Evolutionary conservation across 1,140 invertebrate genomes (phyloP), one percentile per base, ranked within the genome.

Genomic region (Ceratosolen fusciceps): DNA sequence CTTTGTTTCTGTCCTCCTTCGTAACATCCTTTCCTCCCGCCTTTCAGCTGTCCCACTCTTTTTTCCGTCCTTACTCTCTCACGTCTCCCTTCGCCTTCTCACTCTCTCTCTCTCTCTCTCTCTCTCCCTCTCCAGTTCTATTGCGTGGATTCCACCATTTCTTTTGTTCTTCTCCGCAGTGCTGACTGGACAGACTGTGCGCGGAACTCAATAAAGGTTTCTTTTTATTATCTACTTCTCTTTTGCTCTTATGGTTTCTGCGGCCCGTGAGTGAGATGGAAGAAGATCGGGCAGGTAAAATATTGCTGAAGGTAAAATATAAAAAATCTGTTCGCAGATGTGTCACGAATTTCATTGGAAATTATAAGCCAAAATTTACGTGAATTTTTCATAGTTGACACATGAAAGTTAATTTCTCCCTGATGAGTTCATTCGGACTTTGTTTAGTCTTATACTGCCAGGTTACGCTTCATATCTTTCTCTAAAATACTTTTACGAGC

Each of bases 191-290:
- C 52, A 77, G 76, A 68, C 67, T 70, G 31, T 24, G 37, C 56
- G 68, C 73, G 54, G 58, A 67, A 75, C 73, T 75, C 73, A 80
- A 80, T 79, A 74, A 79, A 79, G 78, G 78, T 74, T 79, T 79
- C 62, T 78, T 74, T 74, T n/a, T 4, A 26, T 29, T 37, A 34
- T 52, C 56, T 75, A n/a, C 34, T 16, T 43, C 43, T 52, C 47
- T 52, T 47, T 68, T n/a, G 39, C 24, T 71, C 26, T 39, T 54
- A 3, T 34, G 19, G 26, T 34, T 52, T 34, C 39, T 52, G 2
- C 39, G 21, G 31, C 4, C 10, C 37, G 0, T 1, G 26, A 58
- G 31, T 34, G 52, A 58, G 68, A 65, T 12, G 24, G n/a, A 52
- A 37, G 34, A 19, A 67, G 29, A 62, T 26, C 31, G 26, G 14